Evolutionary conservation across 1,140 invertebrate species (phyloP).

Genomic region (Polyergus mexicanus): DNA sequence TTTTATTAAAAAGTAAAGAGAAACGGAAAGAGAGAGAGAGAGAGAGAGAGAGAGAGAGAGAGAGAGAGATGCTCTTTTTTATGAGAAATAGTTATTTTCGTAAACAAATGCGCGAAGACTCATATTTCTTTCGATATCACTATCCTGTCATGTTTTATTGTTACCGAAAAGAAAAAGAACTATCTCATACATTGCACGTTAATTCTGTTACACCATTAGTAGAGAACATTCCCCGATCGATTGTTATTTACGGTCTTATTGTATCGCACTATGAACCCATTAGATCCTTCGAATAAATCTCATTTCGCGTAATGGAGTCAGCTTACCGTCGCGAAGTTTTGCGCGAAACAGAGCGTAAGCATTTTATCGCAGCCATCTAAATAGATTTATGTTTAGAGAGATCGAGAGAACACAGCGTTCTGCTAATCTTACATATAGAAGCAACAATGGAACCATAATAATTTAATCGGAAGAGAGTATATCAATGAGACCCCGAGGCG

Average conservation of each 20-base stretch:
- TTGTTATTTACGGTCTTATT: slow-evolving; percentile 50
- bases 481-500: slow-evolving; percentile 50
- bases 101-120: not conserved
- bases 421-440: slow-evolving; percentile 18
- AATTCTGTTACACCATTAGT: slow-evolving; percentile 43
- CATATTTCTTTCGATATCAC: not conserved
- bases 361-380: slow-evolving; percentile 44
- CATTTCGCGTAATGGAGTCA: slow-evolving; percentile 53
- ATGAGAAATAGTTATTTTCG: not conserved
- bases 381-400: slow-evolving; percentile 37
- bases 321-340: slow-evolving; percentile 29
- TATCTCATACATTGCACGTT: slow-evolving; percentile 25
- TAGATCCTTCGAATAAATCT: slow-evolving; percentile 56
- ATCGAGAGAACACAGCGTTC: not conserved
- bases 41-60: too few relatives aligned
- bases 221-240: slow-evolving; percentile 35
- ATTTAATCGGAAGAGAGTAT: slow-evolving; percentile 74
- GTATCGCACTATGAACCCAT: slow-evolving; percentile 56
- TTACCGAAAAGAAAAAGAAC: slow-evolving; percentile 5
- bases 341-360: slow-evolving; percentile 35
- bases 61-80: too few relatives aligned
- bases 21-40: too few relatives aligned
- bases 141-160: not conserved
- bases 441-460: slow-evolving; percentile 67
- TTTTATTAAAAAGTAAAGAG: not conserved